Evolutionary conservation across 2,888 invertebrate genomes (phyloP).

Genomic region (Hypomecis punctinalis): DNA sequence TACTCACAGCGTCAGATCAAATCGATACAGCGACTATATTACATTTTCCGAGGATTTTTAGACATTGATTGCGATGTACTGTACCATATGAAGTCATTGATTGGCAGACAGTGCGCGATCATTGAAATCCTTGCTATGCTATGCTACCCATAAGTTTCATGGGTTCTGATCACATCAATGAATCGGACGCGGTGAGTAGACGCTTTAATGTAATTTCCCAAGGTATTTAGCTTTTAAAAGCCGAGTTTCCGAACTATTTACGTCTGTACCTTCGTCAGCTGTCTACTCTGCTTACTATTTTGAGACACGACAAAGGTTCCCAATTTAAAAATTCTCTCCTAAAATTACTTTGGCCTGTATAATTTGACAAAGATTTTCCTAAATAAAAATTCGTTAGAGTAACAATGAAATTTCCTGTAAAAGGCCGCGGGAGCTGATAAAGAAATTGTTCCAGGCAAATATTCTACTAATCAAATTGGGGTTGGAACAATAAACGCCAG

Average conservation of each 20-base stretch:
- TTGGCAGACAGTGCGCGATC: too few relatives aligned
- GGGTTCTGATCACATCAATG: neutral
- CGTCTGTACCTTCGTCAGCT: slow-evolving; percentile 31
- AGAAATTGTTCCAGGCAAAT: slow-evolving; percentile 1
- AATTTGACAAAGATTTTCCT: slow-evolving; percentile 7
- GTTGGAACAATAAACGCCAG: slow-evolving; percentile 11
- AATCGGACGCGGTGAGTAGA: neutral
- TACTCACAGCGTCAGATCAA: slow-evolving; percentile 2
- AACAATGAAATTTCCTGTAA: neutral
- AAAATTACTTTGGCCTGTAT: slow-evolving; percentile 2
- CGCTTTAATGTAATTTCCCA: slow-evolving; percentile 30
- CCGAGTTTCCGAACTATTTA: slow-evolving; percentile 5
- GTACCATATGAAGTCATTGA: too few relatives aligned
- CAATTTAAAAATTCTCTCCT: slow-evolving; percentile 11
- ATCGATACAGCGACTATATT: neutral
- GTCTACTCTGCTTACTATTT: slow-evolving; percentile 17
- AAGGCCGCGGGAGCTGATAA: neutral
- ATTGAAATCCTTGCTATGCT: too few relatives aligned
- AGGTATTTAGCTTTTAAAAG: slow-evolving; percentile 30
- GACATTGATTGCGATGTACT: neutral
- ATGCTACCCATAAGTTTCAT: neutral
- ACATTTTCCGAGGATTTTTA: neutral
- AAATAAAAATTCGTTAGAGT: neutral
- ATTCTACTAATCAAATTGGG: slow-evolving; percentile 16
- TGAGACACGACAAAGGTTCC: neutral